phyloP scores from a whole-genome alignment of 2,113 vertebrate species.

The Lycaon pictus region DNA sequence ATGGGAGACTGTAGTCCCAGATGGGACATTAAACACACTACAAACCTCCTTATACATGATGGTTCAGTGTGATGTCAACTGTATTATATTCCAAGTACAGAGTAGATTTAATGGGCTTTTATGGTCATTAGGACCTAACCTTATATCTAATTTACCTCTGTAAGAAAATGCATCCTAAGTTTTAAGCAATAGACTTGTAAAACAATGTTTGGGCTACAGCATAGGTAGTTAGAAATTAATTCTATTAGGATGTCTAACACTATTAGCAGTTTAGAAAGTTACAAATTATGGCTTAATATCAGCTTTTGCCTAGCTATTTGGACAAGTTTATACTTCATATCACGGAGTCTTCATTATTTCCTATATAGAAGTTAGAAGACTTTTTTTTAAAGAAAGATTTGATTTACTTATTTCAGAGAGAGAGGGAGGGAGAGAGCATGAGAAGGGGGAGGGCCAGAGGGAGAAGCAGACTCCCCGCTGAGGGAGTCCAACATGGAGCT shows the following conservation, averaged over 20 bases:
- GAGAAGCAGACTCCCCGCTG: no score
- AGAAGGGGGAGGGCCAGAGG: no score
- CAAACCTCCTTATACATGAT: neutral
- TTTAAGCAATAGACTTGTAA: slow-evolving; percentile 17
- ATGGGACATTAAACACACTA: neutral
- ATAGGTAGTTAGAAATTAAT: neutral
- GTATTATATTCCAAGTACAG: slow-evolving; percentile 14
- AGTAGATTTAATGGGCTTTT: slow-evolving; percentile 22
- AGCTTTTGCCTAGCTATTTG: slow-evolving; percentile 7
- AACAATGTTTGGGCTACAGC: neutral
- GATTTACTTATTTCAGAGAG: no score
- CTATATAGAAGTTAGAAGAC: neutral
- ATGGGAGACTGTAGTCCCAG: neutral
- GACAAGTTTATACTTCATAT: neutral
- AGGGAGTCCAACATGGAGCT: no score
- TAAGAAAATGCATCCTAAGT: slow-evolving; percentile 1
- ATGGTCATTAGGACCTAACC: neutral
- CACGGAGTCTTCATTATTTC: neutral
- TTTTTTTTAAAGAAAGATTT: neutral
- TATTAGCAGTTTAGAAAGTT: neutral
- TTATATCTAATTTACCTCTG: neutral
- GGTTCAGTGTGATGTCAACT: neutral
- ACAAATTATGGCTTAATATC: neutral
- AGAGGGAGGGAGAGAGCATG: no score
- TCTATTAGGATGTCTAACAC: neutral